phyloP scores from a whole-genome alignment of 2,797 vertebrate species.

The Peromyscus melanophrys region DNA sequence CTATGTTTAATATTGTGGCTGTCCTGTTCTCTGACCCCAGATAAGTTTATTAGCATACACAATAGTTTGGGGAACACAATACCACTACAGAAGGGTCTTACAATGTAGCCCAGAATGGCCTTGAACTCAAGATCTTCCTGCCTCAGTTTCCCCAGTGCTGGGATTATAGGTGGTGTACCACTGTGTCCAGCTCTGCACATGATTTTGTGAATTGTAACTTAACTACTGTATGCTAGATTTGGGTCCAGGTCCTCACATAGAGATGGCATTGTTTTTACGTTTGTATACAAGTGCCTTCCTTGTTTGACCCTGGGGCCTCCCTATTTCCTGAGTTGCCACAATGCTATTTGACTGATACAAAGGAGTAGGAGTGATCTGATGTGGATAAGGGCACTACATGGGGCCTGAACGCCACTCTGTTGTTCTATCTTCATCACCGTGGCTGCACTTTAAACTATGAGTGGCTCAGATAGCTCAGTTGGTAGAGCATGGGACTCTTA shows the following conservation, averaged over 20 bases:
- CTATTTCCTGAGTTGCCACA: neutral
- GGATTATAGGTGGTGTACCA: neutral
- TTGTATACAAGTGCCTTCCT: neutral
- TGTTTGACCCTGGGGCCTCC: neutral
- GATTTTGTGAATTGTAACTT: neutral
- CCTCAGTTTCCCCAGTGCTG: neutral
- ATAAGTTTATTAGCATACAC: too few relatives aligned
- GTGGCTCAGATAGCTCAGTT: neutral
- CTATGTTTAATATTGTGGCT: too few relatives aligned
- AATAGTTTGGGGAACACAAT: too few relatives aligned
- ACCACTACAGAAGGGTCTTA: neutral
- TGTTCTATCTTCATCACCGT: neutral
- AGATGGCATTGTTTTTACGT: neutral
- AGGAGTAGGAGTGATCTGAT: neutral
- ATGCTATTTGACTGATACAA: neutral
- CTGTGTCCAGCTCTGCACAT: neutral
- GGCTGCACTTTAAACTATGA: neutral
- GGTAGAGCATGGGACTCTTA: neutral
- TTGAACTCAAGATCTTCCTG: neutral
- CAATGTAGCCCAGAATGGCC: neutral
- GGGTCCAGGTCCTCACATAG: neutral
- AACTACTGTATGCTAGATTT: neutral
- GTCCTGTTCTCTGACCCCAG: too few relatives aligned
- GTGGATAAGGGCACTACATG: neutral
- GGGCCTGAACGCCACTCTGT: neutral